These are phyloP conservation scores for Mycteria americana DNA, from an alignment of 2,797 vertebrate species.

Conservation along the genomic window DNA sequence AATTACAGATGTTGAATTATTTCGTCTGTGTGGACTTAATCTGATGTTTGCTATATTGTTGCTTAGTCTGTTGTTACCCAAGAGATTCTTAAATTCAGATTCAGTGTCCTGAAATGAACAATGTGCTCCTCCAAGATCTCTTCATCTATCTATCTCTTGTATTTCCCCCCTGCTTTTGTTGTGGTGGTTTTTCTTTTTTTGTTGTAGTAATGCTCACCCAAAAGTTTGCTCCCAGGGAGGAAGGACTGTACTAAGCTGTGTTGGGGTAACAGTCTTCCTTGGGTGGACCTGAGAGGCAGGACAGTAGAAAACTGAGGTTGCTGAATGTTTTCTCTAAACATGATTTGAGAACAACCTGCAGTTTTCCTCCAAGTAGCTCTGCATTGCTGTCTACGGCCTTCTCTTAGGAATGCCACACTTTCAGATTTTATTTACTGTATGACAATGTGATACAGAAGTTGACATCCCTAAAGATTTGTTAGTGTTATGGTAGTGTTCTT, in stretches of 20 bases:
- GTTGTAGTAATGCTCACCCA: background rate
- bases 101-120: background rate
- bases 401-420: background rate
- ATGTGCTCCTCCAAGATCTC: background rate
- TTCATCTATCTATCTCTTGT: background rate
- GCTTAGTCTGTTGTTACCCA: background rate
- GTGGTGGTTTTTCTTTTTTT: background rate
- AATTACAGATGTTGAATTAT: background rate
- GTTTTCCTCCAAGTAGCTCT: background rate
- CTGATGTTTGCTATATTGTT: background rate
- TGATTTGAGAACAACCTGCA: background rate
- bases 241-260: background rate
- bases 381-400: rapidly evolving
- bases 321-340: background rate
- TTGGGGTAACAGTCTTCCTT: background rate
- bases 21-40: background rate
- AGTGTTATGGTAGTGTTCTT: background rate
- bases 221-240: background rate
- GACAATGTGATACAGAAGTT: background rate
- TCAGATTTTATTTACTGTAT: background rate
- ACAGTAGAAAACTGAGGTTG: background rate
- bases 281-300: background rate
- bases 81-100: background rate
- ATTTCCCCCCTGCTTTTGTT: background rate
- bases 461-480: background rate